Conservation (phyloP, 2,113 vertebrate species). For the Emydura subglobosa region DNA sequence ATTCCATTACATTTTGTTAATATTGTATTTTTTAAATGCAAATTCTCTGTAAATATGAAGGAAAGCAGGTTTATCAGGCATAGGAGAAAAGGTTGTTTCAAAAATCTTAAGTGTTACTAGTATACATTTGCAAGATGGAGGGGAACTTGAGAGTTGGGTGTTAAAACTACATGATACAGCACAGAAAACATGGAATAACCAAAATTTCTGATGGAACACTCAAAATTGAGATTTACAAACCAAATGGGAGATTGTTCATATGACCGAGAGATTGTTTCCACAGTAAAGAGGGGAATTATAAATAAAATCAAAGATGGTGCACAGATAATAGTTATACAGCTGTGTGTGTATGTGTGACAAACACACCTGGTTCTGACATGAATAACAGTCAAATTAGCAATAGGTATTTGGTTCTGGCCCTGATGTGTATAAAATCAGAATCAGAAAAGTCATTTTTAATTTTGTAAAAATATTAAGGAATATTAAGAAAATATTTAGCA, state of each 20-base stretch:
- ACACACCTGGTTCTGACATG: background rate
- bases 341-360: background rate
- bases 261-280: background rate
- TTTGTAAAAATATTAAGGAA: background rate
- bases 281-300: background rate
- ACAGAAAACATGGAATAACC: background rate
- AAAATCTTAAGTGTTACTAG: conserved; percentile 58
- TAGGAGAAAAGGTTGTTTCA: conserved; percentile 27
- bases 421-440: background rate
- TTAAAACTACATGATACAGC: background rate
- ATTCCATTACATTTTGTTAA: background rate
- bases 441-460: background rate
- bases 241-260: background rate
- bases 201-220: background rate
- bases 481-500: background rate
- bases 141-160: background rate
- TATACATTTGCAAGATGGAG: conserved; percentile 44
- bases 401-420: background rate
- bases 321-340: background rate
- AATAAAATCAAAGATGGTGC: conserved; percentile 32
- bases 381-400: background rate
- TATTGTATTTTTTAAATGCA: conserved; percentile 21
- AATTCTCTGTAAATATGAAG: background rate
- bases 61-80: conserved; percentile 10
- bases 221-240: conserved; percentile 13